Evolutionary conservation across 2,797 vertebrate species (phyloP).

Genomic region (Dryobates pubescens): DNA sequence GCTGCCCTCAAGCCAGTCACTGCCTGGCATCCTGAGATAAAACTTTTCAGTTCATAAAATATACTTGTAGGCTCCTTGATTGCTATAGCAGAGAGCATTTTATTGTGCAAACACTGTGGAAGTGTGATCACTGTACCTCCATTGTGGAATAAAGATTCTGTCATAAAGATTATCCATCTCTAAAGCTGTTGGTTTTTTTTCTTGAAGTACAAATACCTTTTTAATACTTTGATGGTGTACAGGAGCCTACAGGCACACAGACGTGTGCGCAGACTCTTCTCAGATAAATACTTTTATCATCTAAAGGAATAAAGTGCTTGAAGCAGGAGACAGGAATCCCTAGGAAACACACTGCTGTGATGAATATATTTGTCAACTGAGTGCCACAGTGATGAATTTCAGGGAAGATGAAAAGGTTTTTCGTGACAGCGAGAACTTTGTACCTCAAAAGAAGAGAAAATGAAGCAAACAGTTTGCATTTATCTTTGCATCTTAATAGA

Average conservation of each 20-base stretch:
- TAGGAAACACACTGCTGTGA: conserved; percentile 51
- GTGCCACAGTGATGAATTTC: conserved; percentile 27
- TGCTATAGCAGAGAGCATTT: background rate
- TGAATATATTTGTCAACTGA: conserved; percentile 64
- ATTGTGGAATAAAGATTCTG: background rate
- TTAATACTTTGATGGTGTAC: background rate
- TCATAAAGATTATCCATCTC: background rate
- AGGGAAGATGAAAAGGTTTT: conserved; percentile 70
- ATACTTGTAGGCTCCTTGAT: background rate
- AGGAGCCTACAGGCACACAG: background rate
- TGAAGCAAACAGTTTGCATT: conserved; percentile 64
- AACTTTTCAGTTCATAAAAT: background rate
- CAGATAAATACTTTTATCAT: conserved; percentile 62
- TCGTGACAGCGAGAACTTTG: conserved; percentile 60
- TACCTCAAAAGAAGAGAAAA: conserved; percentile 63
- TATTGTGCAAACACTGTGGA: background rate
- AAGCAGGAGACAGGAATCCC: conserved; percentile 61
- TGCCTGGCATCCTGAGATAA: background rate
- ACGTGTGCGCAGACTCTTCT: conserved; percentile 42
- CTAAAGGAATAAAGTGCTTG: conserved; percentile 54
- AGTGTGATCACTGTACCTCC: background rate
- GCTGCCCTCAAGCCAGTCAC: no score
- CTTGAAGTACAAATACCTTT: background rate
- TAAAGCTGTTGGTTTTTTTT: conserved; percentile 8
- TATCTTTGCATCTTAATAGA: conserved; percentile 62